Conservation (phyloP, 2,888 invertebrate genomes). For the Lordiphosa fenestrarum region DNA sequence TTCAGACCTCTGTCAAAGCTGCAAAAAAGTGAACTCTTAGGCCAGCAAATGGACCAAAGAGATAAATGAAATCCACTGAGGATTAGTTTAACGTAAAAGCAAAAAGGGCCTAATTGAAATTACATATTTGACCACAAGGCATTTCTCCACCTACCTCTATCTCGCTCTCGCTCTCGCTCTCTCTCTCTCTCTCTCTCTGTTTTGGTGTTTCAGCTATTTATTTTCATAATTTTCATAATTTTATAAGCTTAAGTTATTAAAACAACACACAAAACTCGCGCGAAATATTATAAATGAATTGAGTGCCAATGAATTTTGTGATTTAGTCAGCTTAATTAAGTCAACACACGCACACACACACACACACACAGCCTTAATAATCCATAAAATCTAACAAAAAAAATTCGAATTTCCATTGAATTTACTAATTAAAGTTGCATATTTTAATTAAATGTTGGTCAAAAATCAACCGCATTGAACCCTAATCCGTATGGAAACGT, state of each 20-base stretch:
- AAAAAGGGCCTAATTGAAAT: no score
- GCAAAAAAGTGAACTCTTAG: no score
- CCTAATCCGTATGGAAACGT: slow-evolving; percentile 47
- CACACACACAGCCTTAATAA: slow-evolving; percentile 24
- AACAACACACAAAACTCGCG: slow-evolving; percentile 41
- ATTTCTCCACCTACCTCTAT: no score
- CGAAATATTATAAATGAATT: slow-evolving; percentile 12
- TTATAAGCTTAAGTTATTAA: slow-evolving; percentile 71
- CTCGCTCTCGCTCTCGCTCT: no score
- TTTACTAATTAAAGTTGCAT: slow-evolving; percentile 59
- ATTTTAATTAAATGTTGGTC: slow-evolving; percentile 62
- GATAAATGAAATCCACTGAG: no score
- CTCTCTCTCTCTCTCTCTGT: neutral
- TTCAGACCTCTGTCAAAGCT: no score
- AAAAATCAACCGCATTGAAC: slow-evolving; percentile 49
- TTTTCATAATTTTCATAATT: slow-evolving; percentile 70
- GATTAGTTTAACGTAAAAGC: no score
- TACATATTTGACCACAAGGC: no score
- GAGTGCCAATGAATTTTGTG: slow-evolving; percentile 46
- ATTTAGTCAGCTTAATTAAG: slow-evolving; percentile 53
- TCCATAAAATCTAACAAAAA: slow-evolving; percentile 36
- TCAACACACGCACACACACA: slow-evolving; percentile 41
- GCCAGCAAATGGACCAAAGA: no score
- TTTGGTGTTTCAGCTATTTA: slow-evolving; percentile 47
- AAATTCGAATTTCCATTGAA: slow-evolving; percentile 12